A percentile compares a stretch with the other conserved stretches of the same genome.
These are phyloP conservation scores for Argyresthia goedartella DNA, from an alignment of 2,888 invertebrate species.

Conservation along the genomic window DNA sequence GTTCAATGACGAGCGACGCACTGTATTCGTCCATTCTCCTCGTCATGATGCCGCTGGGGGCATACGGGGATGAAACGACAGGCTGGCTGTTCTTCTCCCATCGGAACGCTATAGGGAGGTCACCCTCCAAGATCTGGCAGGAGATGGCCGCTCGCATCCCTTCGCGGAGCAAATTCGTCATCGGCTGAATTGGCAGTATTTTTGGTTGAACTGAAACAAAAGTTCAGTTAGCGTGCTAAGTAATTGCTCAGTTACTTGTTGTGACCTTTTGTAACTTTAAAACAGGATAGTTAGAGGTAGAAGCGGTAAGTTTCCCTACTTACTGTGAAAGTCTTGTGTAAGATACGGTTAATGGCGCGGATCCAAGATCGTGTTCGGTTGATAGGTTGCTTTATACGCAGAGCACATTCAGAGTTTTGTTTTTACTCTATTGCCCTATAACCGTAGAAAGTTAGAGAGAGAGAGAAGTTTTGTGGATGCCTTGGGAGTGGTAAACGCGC, in stretches of 20 bases:
- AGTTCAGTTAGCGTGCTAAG: constrained; percentile 2
- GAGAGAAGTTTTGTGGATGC: constrained; percentile 42
- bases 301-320: constrained; percentile 32
- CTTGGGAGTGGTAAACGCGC: constrained; percentile 50
- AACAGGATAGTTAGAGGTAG: too few relatives aligned
- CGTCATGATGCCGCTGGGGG: constrained; percentile 57
- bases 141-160: constrained; percentile 91
- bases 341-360: constrained; percentile 20
- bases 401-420: constrained; percentile 32
- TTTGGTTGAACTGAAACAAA: constrained; percentile 80
- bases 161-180: constrained; percentile 84
- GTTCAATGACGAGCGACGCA: constrained; percentile 87
- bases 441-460: constrained; percentile 30
- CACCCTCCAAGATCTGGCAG: constrained; percentile 92
- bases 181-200: constrained; percentile 85
- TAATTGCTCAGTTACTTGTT: neutral
- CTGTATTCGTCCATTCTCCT: constrained; percentile 86
- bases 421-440: constrained; percentile 59
- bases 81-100: constrained; percentile 92
- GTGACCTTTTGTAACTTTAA: neutral
- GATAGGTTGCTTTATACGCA: constrained; percentile 22
- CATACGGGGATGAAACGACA: constrained; percentile 74
- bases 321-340: constrained; percentile 29
- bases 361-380: constrained; percentile 17
- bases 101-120: constrained; percentile 90